These are phyloP conservation scores for Rhizomys pruinosus DNA, from an alignment of 2,113 vertebrate species.

Conservation along the genomic window DNA sequence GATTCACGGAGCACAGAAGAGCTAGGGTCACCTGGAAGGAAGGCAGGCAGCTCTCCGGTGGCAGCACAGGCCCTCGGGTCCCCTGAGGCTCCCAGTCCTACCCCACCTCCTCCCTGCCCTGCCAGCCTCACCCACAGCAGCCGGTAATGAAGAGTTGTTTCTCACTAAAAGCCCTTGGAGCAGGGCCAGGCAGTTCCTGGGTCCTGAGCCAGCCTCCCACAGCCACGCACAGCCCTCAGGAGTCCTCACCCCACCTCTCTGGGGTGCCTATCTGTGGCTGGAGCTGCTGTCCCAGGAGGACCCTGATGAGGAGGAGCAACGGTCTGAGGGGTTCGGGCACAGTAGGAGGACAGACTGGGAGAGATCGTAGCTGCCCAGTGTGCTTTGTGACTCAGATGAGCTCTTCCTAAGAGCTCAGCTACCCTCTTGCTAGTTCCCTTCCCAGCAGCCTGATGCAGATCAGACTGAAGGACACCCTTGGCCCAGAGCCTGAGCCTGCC, in stretches of 20 bases:
- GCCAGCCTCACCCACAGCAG: neutral
- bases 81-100: neutral
- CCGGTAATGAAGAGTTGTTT: neutral
- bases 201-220: neutral
- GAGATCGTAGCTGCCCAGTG: accelerated
- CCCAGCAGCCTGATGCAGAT: accelerated
- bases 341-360: neutral
- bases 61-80: neutral
- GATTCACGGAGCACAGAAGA: neutral
- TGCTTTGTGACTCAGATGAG: neutral
- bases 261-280: neutral
- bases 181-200: neutral
- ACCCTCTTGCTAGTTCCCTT: neutral
- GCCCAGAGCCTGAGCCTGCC: neutral
- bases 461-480: neutral
- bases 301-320: neutral
- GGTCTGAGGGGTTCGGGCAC: neutral
- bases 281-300: neutral
- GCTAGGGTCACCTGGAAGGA: accelerated
- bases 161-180: constrained; percentile 13
- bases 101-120: neutral
- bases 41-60: accelerated
- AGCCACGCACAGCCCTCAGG: accelerated
- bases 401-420: neutral
- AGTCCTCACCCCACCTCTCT: accelerated